Percentiles rank a stretch among this genome's conserved stretches.
phyloP scores from a whole-genome alignment of 2,888 invertebrate genomes.

The Nezara viridula region DNA sequence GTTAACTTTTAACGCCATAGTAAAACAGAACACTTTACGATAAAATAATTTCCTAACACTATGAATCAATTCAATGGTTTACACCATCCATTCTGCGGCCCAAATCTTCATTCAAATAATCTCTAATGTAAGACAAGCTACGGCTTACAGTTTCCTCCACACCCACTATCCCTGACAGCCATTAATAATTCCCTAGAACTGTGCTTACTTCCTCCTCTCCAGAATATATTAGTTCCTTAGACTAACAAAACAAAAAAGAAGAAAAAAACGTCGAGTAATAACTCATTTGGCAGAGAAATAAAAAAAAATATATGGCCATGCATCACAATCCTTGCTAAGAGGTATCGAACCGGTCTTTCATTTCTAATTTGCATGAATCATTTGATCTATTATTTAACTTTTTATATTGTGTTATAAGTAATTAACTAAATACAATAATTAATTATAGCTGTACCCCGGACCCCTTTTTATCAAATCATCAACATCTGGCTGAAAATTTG shows the following conservation, averaged over 20 bases:
- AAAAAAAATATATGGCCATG: neutral
- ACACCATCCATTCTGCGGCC: too few relatives aligned
- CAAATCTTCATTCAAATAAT: too few relatives aligned
- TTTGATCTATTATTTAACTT: neutral
- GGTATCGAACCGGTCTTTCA: neutral
- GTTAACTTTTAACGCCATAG: too few relatives aligned
- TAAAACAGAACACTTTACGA: too few relatives aligned
- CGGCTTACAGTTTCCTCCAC: neutral
- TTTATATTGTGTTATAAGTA: too few relatives aligned
- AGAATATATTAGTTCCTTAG: neutral
- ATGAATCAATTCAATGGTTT: too few relatives aligned
- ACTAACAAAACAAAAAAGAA: neutral
- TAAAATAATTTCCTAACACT: too few relatives aligned
- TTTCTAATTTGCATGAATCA: neutral
- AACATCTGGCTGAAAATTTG: too few relatives aligned
- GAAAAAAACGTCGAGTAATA: neutral
- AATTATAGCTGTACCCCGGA: neutral
- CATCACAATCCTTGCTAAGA: neutral
- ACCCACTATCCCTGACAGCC: neutral
- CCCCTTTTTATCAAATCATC: too few relatives aligned
- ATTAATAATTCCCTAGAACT: neutral
- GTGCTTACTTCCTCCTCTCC: neutral
- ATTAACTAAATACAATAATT: neutral
- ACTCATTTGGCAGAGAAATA: neutral
- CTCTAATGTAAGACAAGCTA: neutral